Evolutionary conservation across 2,113 vertebrate genomes (phyloP).

Genomic region (Phalacrocorax aristotelis): DNA sequence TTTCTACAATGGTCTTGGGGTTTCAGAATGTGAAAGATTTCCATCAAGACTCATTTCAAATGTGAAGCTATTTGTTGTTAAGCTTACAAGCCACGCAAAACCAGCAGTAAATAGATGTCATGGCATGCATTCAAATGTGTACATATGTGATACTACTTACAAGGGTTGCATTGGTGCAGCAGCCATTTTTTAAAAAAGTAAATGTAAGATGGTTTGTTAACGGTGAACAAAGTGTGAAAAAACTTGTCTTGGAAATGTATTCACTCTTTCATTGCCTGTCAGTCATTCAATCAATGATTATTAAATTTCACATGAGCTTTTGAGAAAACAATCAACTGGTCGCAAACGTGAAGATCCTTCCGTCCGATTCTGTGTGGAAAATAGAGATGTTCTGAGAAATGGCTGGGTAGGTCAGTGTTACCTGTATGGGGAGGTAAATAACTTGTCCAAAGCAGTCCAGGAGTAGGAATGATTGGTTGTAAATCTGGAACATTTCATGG

Average conservation of each 20-base stretch:
- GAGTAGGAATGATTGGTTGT: not conserved
- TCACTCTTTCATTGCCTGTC: not conserved
- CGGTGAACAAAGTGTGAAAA: not conserved
- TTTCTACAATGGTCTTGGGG: not conserved
- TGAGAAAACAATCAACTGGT: not conserved
- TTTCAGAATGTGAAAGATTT: not conserved
- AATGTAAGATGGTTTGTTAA: not conserved
- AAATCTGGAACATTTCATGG: not conserved
- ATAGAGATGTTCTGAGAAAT: not conserved
- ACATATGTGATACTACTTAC: not conserved
- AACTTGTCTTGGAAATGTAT: not conserved
- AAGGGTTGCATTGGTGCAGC: not conserved
- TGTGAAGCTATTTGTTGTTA: not conserved
- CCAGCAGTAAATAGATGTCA: not conserved
- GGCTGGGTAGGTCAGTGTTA: not conserved
- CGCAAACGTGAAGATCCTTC: not conserved
- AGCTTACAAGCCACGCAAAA: not conserved
- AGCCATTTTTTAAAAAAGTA: not conserved
- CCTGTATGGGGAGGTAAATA: rapidly evolving
- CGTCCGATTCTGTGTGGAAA: not conserved
- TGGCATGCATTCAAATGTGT: not conserved
- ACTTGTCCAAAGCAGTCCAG: not conserved
- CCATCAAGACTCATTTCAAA: not conserved
- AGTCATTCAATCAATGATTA: not conserved
- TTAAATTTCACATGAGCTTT: not conserved